A percentile compares a stretch with the other conserved stretches of the same genome.
These are phyloP conservation scores for Dryas iulia DNA, from an alignment of 1,140 invertebrate genomes.

Conservation along the genomic window DNA sequence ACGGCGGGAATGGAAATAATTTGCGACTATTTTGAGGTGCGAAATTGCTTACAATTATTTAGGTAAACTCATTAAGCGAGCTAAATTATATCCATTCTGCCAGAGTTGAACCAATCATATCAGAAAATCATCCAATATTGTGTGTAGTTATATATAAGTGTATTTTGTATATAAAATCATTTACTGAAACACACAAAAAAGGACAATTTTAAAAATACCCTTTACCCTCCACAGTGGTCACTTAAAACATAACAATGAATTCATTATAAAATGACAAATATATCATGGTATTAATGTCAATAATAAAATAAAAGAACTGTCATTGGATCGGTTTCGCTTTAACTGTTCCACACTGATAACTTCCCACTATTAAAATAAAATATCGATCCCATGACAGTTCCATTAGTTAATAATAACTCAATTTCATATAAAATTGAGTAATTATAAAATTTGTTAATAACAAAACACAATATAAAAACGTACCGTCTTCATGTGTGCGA, in stretches of 20 bases:
- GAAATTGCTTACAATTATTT: slow-evolving; percentile 41
- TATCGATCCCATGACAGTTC: slow-evolving; percentile 47
- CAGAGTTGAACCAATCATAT: slow-evolving; percentile 27
- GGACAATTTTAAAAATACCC: slow-evolving; percentile 42
- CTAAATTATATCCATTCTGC: slow-evolving; percentile 45
- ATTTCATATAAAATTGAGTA: slow-evolving; percentile 52
- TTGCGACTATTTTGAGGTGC: slow-evolving; percentile 36
- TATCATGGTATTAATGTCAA: slow-evolving; percentile 9
- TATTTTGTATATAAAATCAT: background rate
- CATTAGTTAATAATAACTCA: slow-evolving; percentile 24
- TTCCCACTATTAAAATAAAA: background rate
- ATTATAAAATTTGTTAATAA: background rate
- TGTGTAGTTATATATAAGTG: too few species aligned
- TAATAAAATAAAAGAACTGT: slow-evolving; percentile 32
- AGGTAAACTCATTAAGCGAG: slow-evolving; percentile 34
- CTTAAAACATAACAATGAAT: slow-evolving; percentile 27
- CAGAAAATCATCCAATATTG: slow-evolving; percentile 43
- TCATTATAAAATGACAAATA: slow-evolving; percentile 30
- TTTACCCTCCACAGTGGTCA: slow-evolving; percentile 28
- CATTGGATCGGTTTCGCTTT: slow-evolving; percentile 17
- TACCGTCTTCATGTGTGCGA: slow-evolving; percentile 99
- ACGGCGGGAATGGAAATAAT: slow-evolving; percentile 40
- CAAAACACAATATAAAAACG: too few species aligned
- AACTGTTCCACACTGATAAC: background rate
- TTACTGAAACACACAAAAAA: slow-evolving; percentile 16